phyloP scores from a whole-genome alignment of 2,797 vertebrate genomes.

The Neostethus bicornis region DNA sequence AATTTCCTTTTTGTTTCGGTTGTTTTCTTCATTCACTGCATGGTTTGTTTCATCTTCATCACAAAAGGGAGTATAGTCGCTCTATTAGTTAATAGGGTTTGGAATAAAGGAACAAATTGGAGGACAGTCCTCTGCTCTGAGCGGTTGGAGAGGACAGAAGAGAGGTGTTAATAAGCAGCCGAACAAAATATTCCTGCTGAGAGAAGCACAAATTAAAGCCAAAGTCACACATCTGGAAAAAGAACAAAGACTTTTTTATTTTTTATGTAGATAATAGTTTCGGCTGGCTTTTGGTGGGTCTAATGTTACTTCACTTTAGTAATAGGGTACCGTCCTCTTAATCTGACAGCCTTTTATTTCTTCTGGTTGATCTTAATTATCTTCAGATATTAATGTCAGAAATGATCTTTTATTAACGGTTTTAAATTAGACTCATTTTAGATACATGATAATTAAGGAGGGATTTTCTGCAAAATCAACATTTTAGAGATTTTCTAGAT shows the following conservation, averaged over 20 bases:
- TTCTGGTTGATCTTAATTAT: too few species aligned
- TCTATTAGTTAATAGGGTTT: neutral
- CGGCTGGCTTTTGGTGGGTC: too few species aligned
- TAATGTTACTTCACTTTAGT: too few species aligned
- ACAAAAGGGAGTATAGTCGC: neutral
- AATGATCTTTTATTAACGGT: too few species aligned
- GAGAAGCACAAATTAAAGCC: neutral
- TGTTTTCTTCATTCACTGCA: neutral
- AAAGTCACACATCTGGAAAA: neutral
- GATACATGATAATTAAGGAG: too few species aligned
- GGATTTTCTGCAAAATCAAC: too few species aligned
- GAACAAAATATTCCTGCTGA: neutral
- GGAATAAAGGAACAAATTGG: neutral
- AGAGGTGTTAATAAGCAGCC: neutral
- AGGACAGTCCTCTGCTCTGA: neutral
- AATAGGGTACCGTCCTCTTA: too few species aligned
- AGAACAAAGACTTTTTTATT: neutral
- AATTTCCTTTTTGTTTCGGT: neutral
- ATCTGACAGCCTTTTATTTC: too few species aligned
- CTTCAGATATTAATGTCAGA: too few species aligned
- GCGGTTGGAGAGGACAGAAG: neutral
- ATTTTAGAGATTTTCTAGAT: too few species aligned
- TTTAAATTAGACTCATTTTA: too few species aligned
- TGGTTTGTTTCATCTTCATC: neutral
- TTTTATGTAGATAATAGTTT: neutral